Base-by-base conservation (phyloP, 1,140 invertebrate species). In the Gerris buenoi region DNA sequence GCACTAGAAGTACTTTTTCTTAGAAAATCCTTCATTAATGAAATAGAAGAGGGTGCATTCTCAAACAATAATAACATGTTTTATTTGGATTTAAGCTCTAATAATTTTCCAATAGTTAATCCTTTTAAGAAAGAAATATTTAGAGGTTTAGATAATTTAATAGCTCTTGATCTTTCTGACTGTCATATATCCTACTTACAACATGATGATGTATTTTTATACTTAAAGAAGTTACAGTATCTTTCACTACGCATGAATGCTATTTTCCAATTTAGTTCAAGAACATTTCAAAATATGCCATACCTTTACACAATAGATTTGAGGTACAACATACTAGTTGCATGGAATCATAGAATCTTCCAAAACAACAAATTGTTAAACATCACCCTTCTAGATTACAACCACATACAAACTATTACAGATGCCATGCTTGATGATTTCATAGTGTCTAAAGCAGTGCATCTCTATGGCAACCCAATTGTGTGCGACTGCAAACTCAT, bases 381-480 rank as follows among this genome's bases (percentile, higher is more conserved):
- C 15, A 25, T n/a, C 2, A 2, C 65, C 10, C 25, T 27, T 23
- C 15, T 68, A 13, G 58, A n/a, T 61, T 46, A 27, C 10, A 68
- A 68, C 63, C 67, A 68, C 10, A 65, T 68, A n/a, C 56, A 22
- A 14, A 61, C 18, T n/a, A 59, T 68, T 15, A 62, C 67, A 3
- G 1, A 26, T 13, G 64, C 28, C 22, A 68, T 68, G 67, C 0
- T 68, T 5, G 15, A 65, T 57, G 67, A 68, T 56, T 62, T 65
- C 2, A 2, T 2, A 1, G 25, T 23, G 1, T 28, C 62, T 2
- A 46, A 57, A 23, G 5, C 15, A 3, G 2, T 68, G 1, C 27
- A 56, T 62, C 26, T 68, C 2, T 33, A 27, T 27, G 60, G 46
- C n/a, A 68, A 68, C 65, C 27, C 64, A 25, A 33, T 68, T 2